Evolutionary conservation across 2,888 invertebrate species (phyloP).

Genomic region (Caenorhabditis sp.): DNA sequence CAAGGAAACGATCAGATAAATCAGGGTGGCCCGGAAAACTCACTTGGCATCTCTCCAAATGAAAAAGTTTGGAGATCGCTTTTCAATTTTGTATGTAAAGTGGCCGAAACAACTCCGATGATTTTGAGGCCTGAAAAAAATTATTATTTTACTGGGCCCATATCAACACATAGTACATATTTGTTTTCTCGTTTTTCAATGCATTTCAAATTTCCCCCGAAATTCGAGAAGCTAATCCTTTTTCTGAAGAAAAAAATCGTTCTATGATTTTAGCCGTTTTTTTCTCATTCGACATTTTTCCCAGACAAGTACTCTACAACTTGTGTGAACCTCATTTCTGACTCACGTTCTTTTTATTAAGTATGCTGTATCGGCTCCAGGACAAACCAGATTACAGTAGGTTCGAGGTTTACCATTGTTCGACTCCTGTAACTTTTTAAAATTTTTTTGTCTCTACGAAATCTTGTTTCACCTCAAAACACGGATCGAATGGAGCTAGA

Average conservation of each 20-base stretch:
- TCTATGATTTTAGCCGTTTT: too few species aligned
- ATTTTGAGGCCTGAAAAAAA: slow-evolving; percentile 31
- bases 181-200: not conserved
- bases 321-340: too few species aligned
- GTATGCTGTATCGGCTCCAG: slow-evolving; percentile 67
- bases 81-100: slow-evolving; percentile 62
- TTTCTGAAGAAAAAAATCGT: too few species aligned
- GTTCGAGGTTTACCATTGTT: slow-evolving; percentile 62
- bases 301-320: too few species aligned
- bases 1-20: slow-evolving; percentile 6
- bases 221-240: not conserved
- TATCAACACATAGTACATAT: not conserved
- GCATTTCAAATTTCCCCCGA: not conserved
- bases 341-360: slow-evolving; percentile 33
- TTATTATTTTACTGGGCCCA: not conserved
- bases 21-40: not conserved
- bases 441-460: not conserved
- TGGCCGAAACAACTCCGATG: slow-evolving; percentile 61
- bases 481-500: slow-evolving; percentile 51
- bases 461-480: slow-evolving; percentile 47
- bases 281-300: too few species aligned
- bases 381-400: slow-evolving; percentile 63
- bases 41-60: slow-evolving; percentile 62
- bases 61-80: slow-evolving; percentile 54
- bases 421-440: slow-evolving; percentile 48